Evolutionary conservation across 2,113 vertebrate genomes (phyloP), one percentile per base, ranked within the genome.

Genomic region (Caloenas nicobarica): DNA sequence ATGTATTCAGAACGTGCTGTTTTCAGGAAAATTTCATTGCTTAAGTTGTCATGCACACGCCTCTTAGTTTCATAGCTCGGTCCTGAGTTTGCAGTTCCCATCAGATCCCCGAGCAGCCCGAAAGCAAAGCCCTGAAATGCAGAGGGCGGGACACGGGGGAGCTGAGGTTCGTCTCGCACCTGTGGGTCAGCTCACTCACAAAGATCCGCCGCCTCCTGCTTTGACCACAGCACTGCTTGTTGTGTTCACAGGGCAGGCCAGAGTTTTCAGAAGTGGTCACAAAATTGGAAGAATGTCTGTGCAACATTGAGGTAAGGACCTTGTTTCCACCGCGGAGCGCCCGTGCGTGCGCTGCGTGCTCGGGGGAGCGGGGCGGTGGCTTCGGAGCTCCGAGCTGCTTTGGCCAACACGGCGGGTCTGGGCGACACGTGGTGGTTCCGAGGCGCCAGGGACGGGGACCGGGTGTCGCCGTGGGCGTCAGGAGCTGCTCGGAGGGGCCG

Each of bases 251-350:
- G 99, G 99, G 99, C 86, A 98, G 99, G 68, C 99, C 99, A 0
- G 98, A 99, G 91, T 99, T 99, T 94, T 99, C 99, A 36, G 99
- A 99, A 97, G 98, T 99, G 10, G 99, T 99, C 38, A 94, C 97
- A 34, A 99, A 98, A 78, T 94, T 99, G 58, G 99, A 99, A 91
- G 99, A 99, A 85, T 99, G 99, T 53, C 98, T 99, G 74, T 98
- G 98, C 95, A 99, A 99, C 21, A 98, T 99, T 7, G 99, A 99
- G 99, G 99, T 99, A 96, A 88, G 89, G 38, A 25, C 22, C 53
- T 24, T 25, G 15, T 16, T 89, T 66, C 88, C 44, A 7, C 26
- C 4, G 4, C 3, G 3, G 66, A 44, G 13, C 1, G 3, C 10
- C 40, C 5, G 33, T 10, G 58, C 6, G 5, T 53, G 36, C 5